Evolutionary conservation across 2,888 invertebrate genomes (phyloP), one percentile per base, ranked within the genome.

Genomic region (Phengaris alcon): DNA sequence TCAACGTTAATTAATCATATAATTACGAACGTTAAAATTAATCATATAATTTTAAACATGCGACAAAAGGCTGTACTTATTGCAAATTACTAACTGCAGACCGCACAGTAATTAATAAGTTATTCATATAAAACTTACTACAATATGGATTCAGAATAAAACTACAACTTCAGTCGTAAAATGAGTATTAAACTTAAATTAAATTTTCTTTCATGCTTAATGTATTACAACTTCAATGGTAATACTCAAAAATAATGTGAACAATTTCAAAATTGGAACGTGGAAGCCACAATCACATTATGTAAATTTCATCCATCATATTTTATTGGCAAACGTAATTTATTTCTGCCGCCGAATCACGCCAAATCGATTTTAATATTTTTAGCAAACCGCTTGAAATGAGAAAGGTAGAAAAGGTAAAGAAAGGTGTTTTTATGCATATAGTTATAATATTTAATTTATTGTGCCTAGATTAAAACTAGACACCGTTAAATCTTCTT

Each of bases 301-400:
- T 78, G 77, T 74, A 78, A 78, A 78, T 78, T 75, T 64, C 79
- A 81, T 80, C 83, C 80, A 82, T 80, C 81, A 80, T 81, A 81
- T 82, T 83, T 80, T 81, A 79, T 81, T 77, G 77, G 78, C 76
- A 80, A 80, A 82, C 80, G 80, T 83, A 85, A 82, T 84, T 85
- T 82, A 83, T 84, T 82, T 80, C 81, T 78, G 81, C 80, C 76
- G 78, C 78, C 75, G 76, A 83, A 84, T 83, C 81, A 80, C 80
- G 76, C 77, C 79, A 79, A 79, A 81, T 79, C 79, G 81, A 80
- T 84, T 83, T 79, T 80, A 64, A 44, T 64, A 64, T 81, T 78
- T 82, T 80, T 81, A 74, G 79, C 79, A 79, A 80, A 77, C 81
- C 80, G 83, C 80, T 82, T 82, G 80, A 82, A 81, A 81, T 77